A percentile compares a stretch with the other conserved stretches of the same genome.
Evolutionary conservation across 2,113 vertebrate genomes (phyloP).

Genomic region (Crotalus helleri): DNA sequence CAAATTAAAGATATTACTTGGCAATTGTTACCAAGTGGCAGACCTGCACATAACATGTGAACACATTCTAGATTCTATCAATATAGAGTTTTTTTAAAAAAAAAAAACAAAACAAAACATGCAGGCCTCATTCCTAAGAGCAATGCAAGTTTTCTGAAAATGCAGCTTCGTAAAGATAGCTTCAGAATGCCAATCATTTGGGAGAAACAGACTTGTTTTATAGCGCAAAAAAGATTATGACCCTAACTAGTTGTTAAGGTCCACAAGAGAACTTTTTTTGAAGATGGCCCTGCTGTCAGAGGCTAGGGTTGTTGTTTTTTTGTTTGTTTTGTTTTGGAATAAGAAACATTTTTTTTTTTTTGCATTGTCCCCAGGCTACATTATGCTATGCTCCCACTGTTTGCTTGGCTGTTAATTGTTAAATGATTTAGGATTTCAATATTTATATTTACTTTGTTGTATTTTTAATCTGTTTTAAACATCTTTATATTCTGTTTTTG

Average conservation of each 20-base stretch:
- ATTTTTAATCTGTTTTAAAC: neutral
- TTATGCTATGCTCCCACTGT: neutral
- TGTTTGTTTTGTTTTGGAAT: neutral
- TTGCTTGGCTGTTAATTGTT: neutral
- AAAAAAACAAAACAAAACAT: neutral
- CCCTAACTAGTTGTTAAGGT: neutral
- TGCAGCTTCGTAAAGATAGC: neutral
- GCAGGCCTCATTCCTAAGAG: neutral
- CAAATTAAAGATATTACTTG: neutral
- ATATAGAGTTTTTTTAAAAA: neutral
- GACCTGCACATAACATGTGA: neutral
- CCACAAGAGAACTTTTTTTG: neutral
- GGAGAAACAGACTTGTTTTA: neutral
- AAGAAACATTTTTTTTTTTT: neutral
- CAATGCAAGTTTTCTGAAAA: neutral
- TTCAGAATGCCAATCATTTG: neutral
- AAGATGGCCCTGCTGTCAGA: neutral
- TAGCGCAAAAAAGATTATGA: neutral
- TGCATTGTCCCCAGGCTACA: neutral
- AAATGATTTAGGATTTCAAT: neutral
- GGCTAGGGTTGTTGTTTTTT: neutral
- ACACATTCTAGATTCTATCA: neutral
- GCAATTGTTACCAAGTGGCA: neutral
- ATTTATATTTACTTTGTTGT: neutral
- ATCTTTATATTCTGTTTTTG: neutral